Percentiles rank a stretch among this genome's conserved stretches.
Evolutionary conservation across 2,888 invertebrate genomes (phyloP).

Genomic region (Cephus rjabovi): DNA sequence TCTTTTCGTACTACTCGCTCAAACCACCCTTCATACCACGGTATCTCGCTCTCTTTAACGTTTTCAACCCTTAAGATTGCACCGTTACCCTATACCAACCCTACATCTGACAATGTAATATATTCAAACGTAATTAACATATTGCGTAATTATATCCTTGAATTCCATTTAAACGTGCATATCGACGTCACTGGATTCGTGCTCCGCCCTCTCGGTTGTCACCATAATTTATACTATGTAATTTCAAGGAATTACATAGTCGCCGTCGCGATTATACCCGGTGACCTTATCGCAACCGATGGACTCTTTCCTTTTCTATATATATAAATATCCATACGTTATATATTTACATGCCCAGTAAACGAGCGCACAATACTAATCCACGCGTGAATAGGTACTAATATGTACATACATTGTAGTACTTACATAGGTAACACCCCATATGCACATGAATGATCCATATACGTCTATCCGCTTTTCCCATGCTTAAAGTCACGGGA

Average conservation of each 20-base stretch:
- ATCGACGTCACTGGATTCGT: not conserved
- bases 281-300: not conserved
- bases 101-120: not conserved
- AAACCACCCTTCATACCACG: not conserved
- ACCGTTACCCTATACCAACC: not conserved
- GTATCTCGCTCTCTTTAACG: not conserved
- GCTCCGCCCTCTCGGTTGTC: not conserved
- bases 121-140: conserved; percentile 34
- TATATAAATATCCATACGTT: not conserved
- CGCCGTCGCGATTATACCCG: not conserved
- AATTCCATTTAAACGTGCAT: conserved; percentile 14
- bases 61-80: not conserved
- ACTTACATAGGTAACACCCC: not conserved
- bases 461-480: no score
- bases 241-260: not conserved
- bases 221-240: not conserved
- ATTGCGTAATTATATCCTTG: conserved; percentile 40
- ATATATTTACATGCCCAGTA: not conserved
- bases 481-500: not conserved
- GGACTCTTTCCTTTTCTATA: not conserved
- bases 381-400: not conserved
- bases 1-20: not conserved
- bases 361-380: not conserved
- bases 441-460: not conserved
- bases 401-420: not conserved